phyloP scores from a whole-genome alignment of 2,888 invertebrate species.

The Cabera pusaria region DNA sequence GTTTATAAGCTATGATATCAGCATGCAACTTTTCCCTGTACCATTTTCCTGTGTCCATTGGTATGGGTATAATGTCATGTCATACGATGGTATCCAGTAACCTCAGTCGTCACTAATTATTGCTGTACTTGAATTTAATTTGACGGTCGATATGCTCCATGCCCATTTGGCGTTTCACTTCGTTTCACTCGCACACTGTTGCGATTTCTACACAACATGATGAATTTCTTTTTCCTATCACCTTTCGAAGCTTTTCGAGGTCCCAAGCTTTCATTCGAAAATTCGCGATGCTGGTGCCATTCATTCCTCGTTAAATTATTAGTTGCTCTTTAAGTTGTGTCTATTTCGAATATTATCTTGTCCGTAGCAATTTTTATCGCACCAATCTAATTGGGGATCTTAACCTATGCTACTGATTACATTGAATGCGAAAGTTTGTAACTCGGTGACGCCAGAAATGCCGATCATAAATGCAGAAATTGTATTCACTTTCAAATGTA shows the following conservation, averaged over 20 bases:
- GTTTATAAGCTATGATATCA: no score
- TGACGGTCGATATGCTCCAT: constrained; percentile 74
- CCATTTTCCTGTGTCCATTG: constrained; percentile 22
- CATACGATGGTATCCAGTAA: constrained; percentile 32
- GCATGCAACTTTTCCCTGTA: no score
- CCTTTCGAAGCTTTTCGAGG: constrained; percentile 36
- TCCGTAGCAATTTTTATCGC: constrained; percentile 5
- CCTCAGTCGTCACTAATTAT: constrained; percentile 44
- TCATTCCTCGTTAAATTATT: no score
- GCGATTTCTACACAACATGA: constrained; percentile 62
- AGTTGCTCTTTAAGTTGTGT: no score
- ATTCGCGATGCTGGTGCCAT: constrained; percentile 12
- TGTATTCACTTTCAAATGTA: no score
- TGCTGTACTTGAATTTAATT: constrained; percentile 66
- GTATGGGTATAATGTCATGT: constrained; percentile 28
- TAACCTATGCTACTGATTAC: no score
- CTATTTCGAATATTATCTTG: no score
- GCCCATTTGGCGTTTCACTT: constrained; percentile 69
- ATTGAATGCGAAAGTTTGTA: no score
- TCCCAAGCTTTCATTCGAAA: constrained; percentile 23
- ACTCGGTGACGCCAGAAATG: no score
- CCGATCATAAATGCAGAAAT: no score
- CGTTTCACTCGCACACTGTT: constrained; percentile 61
- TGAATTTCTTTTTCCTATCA: constrained; percentile 59
- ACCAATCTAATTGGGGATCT: no score